Base-by-base conservation (phyloP, 2,888 invertebrate species). In the Nasonia oneida region DNA sequence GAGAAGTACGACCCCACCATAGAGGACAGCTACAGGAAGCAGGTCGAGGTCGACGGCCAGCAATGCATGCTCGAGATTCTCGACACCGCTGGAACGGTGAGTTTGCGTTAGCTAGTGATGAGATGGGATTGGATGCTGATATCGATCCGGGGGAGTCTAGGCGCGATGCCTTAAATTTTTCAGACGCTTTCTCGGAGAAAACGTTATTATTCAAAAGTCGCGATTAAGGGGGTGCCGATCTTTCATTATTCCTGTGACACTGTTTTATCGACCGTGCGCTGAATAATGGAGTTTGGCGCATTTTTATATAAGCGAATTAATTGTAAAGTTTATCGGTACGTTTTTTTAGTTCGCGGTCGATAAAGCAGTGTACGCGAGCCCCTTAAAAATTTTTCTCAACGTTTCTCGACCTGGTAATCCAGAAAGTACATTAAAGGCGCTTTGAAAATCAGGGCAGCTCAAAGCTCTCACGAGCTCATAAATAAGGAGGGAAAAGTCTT, bases 1-100 rank as follows among this genome's bases (percentile, higher is more conserved):
- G 99, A 99, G 95, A 99, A 99, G 95, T 99, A 98, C 94, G 99
- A 99, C 95, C 99, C 99, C 89, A 99, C 99, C 92, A 99, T 99
- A 93, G 99, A 99, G 95, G 99, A 99, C 95, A 98, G 98, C 94
- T 99, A 99, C 95, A 96, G 99, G 94, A 99, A 99, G 96, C 99
- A 99, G 95, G 99, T 99, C 90, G 99, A 99, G 95, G 99, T 99
- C 88, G 99, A 99, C 94, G 99, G 99, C 81, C 98, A 99, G 94
- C 99, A 99, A 94, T 99, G 99, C 94, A 99, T 99, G 99, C 95
- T 99, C 92, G 99, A 99, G 95, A 99, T 99, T 92, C 95, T 99
- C 93, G 99, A 99, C 95, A 99, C 99, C 89, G 99, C 99, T 91
- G 99, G 99, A 93, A 99, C 99, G 93, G 97, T 97, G 95, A 84